Evolutionary conservation across 2,888 invertebrate species (phyloP), one percentile per base, ranked within the genome.

Genomic region (Eupithecia vulgata): DNA sequence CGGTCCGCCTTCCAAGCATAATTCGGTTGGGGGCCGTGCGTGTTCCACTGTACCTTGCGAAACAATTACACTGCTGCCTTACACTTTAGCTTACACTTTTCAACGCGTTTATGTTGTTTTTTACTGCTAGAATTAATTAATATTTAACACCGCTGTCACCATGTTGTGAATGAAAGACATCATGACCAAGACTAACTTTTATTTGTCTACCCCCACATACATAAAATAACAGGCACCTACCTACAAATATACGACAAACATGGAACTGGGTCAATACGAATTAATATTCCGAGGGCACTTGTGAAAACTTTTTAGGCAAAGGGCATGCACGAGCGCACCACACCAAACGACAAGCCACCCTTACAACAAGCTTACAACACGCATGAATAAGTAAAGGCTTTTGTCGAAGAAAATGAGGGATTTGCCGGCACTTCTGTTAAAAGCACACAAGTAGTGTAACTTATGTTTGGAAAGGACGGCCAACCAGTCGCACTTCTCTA

Each of bases 311-410:
- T 74, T 74, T 77, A 57, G 70, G 70, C 59, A 74, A 71, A 70
- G 68, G 70, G 48, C 68, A 72, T 72, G 75, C 72, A 75, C 72
- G 72, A 75, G 61, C 65, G 70, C 72, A 66, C 74, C 66, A 5
- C 61, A 68, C 73, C 76, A 73, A 75, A 76, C 77, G 78, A 78
- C 80, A 81, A 84, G 81, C 81, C 84, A 81, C 81, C 80, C 80
- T 81, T 75, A 81, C 80, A 79, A 85, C 84, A 84, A 74, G 76
- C 74, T 68, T 73, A 75, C 72, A 76, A 67, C 72, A 72, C 84
- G 85, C 85, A 86, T 90, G 87, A 88, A 90, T 89, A 89, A 88
- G 84, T 88, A 85, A 90, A 82, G 80, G 83, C 77, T 80, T 81
- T 85, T 85, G 85, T 84, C 80, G 84, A 88, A 86, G 85, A 86